phyloP scores from a whole-genome alignment of 2,113 vertebrate species.

The Sporophila hypoxantha region DNA sequence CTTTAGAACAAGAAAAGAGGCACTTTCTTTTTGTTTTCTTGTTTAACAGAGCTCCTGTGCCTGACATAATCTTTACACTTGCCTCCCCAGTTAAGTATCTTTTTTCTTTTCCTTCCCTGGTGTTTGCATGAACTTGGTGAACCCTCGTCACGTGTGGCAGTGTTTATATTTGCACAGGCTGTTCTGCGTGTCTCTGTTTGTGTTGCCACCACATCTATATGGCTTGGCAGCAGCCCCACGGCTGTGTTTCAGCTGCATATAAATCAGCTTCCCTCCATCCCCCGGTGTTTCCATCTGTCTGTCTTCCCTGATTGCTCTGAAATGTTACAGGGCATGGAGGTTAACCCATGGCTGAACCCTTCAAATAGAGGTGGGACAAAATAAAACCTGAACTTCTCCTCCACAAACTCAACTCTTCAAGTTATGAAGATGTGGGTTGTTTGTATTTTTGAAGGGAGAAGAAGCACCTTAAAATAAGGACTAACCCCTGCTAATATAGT shows the following conservation, averaged over 20 bases:
- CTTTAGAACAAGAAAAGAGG: background rate
- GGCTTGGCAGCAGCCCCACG: conserved; percentile 58
- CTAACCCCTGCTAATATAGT: background rate
- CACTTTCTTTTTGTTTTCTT: conserved; percentile 19
- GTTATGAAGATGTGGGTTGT: background rate
- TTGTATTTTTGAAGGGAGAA: background rate
- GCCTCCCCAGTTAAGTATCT: conserved; percentile 34
- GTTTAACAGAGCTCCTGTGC: conserved; percentile 24
- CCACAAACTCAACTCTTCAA: background rate
- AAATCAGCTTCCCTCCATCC: conserved; percentile 22
- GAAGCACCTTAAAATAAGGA: background rate
- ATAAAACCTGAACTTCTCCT: background rate
- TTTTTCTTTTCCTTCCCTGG: conserved; percentile 48
- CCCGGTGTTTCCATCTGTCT: conserved; percentile 55
- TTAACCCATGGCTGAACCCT: conserved; percentile 24
- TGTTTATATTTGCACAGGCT: conserved; percentile 74
- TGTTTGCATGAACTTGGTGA: conserved; percentile 75
- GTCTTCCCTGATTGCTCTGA: conserved; percentile 53
- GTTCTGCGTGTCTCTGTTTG: conserved; percentile 68
- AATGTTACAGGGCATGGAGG: conserved; percentile 14
- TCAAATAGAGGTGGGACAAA: background rate
- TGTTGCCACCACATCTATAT: conserved; percentile 66
- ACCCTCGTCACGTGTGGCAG: conserved; percentile 59
- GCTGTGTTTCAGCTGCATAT: conserved; percentile 61
- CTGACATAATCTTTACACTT: conserved; percentile 57